Conservation (phyloP, 35 echinoderm and acorn worm species). For the Lytechinus pictus region DNA sequence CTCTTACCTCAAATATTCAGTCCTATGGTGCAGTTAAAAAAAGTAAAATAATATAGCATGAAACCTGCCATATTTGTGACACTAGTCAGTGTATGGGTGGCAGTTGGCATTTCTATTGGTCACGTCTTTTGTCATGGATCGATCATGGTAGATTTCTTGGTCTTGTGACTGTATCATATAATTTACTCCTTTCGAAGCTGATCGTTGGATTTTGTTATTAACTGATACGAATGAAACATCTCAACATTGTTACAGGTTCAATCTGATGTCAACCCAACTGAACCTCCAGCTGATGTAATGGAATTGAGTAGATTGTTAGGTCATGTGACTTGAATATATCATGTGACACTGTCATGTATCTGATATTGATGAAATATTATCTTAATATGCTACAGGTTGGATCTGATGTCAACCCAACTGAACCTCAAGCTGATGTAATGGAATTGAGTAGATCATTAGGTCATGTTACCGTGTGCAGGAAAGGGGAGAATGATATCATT, state of each 20-base stretch:
- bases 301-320: constrained; percentile 15
- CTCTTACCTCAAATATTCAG: too few species aligned
- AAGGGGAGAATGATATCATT: constrained; percentile 95
- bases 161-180: not conserved
- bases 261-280: constrained; percentile 52
- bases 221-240: not conserved
- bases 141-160: not conserved
- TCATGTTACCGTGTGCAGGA: constrained; percentile 86
- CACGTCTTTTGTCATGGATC: too few species aligned
- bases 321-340: not conserved
- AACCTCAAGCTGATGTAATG: constrained; percentile 48
- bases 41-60: too few species aligned
- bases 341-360: not conserved
- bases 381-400: constrained; percentile 52
- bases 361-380: not conserved
- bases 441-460: constrained; percentile 76
- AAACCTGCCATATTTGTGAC: too few species aligned
- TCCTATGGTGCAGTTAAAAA: too few species aligned
- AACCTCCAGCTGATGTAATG: constrained; percentile 47
- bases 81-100: too few species aligned
- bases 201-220: too few species aligned
- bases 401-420: constrained; percentile 52
- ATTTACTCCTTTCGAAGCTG: not conserved
- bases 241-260: constrained; percentile 50
- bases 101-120: too few species aligned